phyloP scores from a whole-genome alignment of 1,140 invertebrate genomes.

The Ips typographus region DNA sequence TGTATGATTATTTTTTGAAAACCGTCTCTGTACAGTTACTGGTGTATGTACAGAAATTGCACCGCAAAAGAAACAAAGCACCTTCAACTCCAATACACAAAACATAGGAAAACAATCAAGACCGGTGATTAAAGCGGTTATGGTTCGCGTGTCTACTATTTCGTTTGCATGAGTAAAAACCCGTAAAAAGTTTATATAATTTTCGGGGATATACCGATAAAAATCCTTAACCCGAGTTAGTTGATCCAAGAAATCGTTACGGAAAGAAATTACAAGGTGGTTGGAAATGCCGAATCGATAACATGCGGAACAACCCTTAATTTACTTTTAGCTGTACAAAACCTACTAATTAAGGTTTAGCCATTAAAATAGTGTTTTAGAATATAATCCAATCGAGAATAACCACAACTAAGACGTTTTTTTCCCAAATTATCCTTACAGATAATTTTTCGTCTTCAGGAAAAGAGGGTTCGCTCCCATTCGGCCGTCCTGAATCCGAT shows the following conservation, averaged over 20 bases:
- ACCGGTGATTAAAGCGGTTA: constrained; percentile 14
- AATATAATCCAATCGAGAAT: not conserved
- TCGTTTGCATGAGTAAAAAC: constrained; percentile 27
- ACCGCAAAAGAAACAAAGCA: not conserved
- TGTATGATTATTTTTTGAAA: constrained; percentile 3
- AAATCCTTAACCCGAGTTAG: constrained; percentile 16
- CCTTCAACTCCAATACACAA: not conserved
- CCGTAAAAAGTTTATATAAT: constrained; percentile 31
- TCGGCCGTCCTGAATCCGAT: constrained; percentile 75
- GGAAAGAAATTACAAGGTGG: constrained; percentile 6
- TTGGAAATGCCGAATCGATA: constrained; percentile 1
- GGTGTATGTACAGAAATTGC: not conserved
- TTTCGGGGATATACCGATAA: constrained; percentile 27
- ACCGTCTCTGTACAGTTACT: not conserved
- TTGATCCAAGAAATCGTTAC: constrained; percentile 16
- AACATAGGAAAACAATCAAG: constrained; percentile 22
- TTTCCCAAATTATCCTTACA: constrained; percentile 44
- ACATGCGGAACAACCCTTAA: constrained; percentile 1
- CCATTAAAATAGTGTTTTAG: not conserved
- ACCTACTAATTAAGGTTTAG: not conserved
- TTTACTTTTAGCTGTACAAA: constrained; percentile 4
- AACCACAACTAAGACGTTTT: constrained; percentile 21
- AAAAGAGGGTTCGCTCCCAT: constrained; percentile 74
- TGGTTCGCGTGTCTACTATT: constrained; percentile 21
- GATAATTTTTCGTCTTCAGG: constrained; percentile 63